These are phyloP conservation scores for Lasius platythorax DNA, from an alignment of 2,888 invertebrate species.

Conservation along the genomic window DNA sequence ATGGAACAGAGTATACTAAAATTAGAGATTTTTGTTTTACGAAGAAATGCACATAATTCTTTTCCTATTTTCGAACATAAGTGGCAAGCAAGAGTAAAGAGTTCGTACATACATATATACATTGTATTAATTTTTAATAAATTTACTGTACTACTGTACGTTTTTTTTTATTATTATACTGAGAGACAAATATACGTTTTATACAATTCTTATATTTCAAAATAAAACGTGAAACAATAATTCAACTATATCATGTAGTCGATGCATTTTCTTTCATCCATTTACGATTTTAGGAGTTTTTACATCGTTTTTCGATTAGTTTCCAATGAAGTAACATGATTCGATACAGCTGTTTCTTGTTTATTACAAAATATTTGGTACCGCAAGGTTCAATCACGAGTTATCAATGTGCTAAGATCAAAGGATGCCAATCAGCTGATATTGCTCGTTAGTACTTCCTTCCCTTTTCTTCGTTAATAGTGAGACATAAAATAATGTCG, in stretches of 20 bases:
- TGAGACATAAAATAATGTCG: neutral
- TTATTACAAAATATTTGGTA: constrained; percentile 12
- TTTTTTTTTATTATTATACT: neutral
- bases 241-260: neutral
- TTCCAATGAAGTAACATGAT: neutral
- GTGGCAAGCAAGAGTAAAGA: no score
- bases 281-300: neutral
- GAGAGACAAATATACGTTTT: neutral
- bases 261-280: neutral
- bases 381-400: neutral
- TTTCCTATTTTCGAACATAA: no score
- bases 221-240: neutral
- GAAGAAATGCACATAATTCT: no score
- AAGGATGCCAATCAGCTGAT: constrained; percentile 18
- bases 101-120: no score
- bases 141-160: no score
- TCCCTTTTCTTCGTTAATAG: constrained; percentile 12
- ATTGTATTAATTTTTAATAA: no score
- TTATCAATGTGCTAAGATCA: constrained; percentile 15
- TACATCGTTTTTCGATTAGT: constrained; percentile 7
- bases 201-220: neutral
- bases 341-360: neutral
- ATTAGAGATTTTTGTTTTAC: no score
- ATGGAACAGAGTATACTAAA: no score
- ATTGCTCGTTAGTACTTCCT: neutral